Base-by-base conservation (phyloP, 2,888 invertebrate genomes). In the Trissoscelio sp. region DNA sequence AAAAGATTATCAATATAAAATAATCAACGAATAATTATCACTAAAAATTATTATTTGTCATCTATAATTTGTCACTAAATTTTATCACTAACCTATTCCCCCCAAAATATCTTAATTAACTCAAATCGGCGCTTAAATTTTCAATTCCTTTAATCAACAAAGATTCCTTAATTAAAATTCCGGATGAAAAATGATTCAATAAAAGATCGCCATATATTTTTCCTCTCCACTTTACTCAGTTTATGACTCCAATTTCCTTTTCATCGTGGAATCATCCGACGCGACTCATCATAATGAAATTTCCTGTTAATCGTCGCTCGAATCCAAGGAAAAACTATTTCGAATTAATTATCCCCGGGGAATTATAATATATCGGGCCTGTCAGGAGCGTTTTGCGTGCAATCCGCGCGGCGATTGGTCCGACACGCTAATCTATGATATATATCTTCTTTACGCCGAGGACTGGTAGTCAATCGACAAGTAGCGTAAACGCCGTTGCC, bases 391-490 rank as follows among this genome's bases (percentile, higher is more conserved):
- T 44, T 69, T 55, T 55, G 20, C 67, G 57, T 31, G 7, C 24
- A 42, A 53, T 67, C 44, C 11, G n/a, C 39, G 42, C 14, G 31
- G 37, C 37, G 22, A 64, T 64, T 44, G 44, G 44, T 18, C 16
- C 18, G 44, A 18, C 44, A 44, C 9, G 18, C 51, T 72, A 72
- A 72, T 72, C 48, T 60, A 46, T 60, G 72, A 72, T 64, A 64
- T 34, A 64, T 55, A 64, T 73, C 64, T 55, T 73, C 46, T 73
- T 73, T 73, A 18, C 60, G 44, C 16, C 42, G 53, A 1, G 14
- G 18, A 60, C 73, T 55, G 73, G 44, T 55, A 73, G 73, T 53
- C 64, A 64, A 73, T 74, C 64, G 73, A 55, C 73, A 57, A 74
- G 73, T 60, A 74, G 73, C 64, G 48, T 70, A 60, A 70, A 70